Conservation (phyloP, 2,113 vertebrate species). For the Gallinago undulata region DNA sequence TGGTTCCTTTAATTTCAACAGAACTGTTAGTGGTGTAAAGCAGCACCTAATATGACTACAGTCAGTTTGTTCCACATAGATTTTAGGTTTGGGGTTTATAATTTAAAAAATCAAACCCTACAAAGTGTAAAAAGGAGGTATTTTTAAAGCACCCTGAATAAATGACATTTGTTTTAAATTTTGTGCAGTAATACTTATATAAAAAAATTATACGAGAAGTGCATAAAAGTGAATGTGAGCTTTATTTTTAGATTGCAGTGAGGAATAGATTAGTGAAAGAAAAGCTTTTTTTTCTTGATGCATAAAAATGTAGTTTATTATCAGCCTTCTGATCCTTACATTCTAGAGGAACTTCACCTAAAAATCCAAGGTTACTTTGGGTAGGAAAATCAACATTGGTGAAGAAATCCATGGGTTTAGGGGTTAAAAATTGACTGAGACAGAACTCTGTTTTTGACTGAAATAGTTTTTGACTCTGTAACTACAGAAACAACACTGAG, state of each 20-base stretch:
- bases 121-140: background rate
- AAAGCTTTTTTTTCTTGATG: background rate
- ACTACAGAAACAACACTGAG: constrained; percentile 13
- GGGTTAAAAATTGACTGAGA: background rate
- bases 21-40: background rate
- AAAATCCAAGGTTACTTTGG: background rate
- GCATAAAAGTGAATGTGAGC: background rate
- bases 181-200: background rate
- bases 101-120: background rate
- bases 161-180: background rate
- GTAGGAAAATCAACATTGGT: background rate
- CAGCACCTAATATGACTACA: background rate
- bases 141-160: background rate
- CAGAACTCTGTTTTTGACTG: background rate
- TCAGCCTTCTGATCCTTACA: background rate
- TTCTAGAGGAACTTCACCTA: background rate
- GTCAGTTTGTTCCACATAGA: background rate
- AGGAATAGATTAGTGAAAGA: background rate
- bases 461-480: constrained; percentile 2
- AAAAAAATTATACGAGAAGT: background rate
- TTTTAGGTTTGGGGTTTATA: background rate
- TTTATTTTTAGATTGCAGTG: background rate
- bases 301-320: background rate
- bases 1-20: background rate
- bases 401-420: background rate